phyloP scores from a whole-genome alignment of 2,888 invertebrate genomes.

The Quadroppia sp. region DNA sequence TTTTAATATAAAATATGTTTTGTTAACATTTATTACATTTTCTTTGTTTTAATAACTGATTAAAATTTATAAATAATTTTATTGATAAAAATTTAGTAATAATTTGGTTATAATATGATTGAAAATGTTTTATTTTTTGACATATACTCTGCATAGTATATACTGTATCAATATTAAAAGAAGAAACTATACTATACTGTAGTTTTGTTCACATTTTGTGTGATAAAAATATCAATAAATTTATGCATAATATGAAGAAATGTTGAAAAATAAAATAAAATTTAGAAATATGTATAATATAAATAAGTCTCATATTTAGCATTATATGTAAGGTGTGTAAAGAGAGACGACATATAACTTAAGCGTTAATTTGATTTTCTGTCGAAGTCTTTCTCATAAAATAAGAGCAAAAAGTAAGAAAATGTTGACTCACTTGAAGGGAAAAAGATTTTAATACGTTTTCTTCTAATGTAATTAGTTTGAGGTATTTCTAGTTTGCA shows the following conservation, averaged over 20 bases:
- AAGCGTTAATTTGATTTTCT: conserved; percentile 25
- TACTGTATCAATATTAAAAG: too few relatives aligned
- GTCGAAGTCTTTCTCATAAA: background rate
- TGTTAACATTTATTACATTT: too few relatives aligned
- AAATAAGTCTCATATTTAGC: background rate
- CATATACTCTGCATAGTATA: too few relatives aligned
- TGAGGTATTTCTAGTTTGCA: conserved; percentile 39
- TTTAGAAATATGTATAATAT: background rate
- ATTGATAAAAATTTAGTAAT: too few relatives aligned
- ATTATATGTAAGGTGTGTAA: background rate
- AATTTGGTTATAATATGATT: too few relatives aligned
- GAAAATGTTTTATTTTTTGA: too few relatives aligned
- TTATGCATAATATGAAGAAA: background rate
- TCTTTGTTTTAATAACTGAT: too few relatives aligned
- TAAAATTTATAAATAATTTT: too few relatives aligned
- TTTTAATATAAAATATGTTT: too few relatives aligned
- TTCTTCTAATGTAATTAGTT: conserved; percentile 38
- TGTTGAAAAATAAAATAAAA: background rate
- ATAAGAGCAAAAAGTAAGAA: too few relatives aligned
- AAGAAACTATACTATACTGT: too few relatives aligned
- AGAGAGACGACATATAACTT: background rate
- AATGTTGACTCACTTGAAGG: conserved; percentile 40
- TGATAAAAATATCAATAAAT: background rate
- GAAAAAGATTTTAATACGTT: conserved; percentile 43
- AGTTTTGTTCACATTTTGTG: background rate